Conservation (phyloP, 2,888 invertebrate genomes). For the Cyclophora albipunctata region DNA sequence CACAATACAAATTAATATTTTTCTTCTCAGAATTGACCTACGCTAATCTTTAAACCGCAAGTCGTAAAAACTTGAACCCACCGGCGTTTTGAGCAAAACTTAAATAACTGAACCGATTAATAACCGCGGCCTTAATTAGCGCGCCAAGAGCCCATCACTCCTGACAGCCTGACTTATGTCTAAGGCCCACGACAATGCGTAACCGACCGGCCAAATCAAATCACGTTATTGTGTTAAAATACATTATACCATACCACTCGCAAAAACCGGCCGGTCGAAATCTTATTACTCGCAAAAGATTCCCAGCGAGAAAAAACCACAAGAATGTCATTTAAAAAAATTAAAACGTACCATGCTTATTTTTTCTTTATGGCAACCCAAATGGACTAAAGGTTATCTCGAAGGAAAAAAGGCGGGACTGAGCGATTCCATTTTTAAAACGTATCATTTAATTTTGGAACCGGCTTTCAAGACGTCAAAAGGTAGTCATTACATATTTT, state of each 20-base stretch:
- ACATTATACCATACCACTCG: conserved; percentile 51
- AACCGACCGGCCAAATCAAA: conserved; percentile 40
- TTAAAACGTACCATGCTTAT: conserved; percentile 67
- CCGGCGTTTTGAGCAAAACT: conserved; percentile 48
- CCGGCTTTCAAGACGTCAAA: conserved; percentile 74
- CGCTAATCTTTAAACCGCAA: conserved; percentile 60
- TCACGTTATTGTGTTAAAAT: conserved; percentile 37
- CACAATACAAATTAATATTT: conserved; percentile 42
- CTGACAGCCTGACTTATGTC: conserved; percentile 53
- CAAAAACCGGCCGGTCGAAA: conserved; percentile 57
- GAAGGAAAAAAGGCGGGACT: conserved; percentile 71
- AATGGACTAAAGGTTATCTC: conserved; percentile 74
- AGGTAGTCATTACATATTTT: conserved; percentile 74
- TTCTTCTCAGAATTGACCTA: conserved; percentile 60
- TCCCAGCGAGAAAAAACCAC: conserved; percentile 70
- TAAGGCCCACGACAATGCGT: conserved; percentile 45
- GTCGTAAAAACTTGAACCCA: conserved; percentile 60
- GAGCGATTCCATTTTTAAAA: conserved; percentile 75
- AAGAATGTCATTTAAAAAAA: conserved; percentile 75
- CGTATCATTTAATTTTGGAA: conserved; percentile 75
- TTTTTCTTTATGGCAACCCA: conserved; percentile 68
- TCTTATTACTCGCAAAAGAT: conserved; percentile 62
- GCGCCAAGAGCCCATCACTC: conserved; percentile 55
- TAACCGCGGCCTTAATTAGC: conserved; percentile 59
- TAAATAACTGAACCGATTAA: conserved; percentile 67